Evolutionary conservation across 2,888 invertebrate species (phyloP).

Genomic region (Sphaerophoria taeniata): DNA sequence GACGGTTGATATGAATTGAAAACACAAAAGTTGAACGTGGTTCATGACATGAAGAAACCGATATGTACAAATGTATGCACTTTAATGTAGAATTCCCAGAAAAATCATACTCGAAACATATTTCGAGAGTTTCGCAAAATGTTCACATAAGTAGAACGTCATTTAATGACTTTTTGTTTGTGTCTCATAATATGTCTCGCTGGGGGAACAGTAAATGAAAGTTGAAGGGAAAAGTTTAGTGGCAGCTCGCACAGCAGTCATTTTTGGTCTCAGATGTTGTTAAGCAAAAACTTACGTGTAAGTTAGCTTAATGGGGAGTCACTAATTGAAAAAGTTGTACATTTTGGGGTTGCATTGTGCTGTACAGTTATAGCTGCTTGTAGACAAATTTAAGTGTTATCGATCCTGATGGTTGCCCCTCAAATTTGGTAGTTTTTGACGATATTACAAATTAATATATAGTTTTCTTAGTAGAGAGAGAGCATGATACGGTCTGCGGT

Average conservation of each 20-base stretch:
- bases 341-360: background rate
- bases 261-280: slow-evolving; percentile 15
- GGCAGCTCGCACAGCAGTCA: background rate
- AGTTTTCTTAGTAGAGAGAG: too few relatives aligned
- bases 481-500: too few relatives aligned
- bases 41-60: too few relatives aligned
- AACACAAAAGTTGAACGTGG: too few relatives aligned
- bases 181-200: background rate
- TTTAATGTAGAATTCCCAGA: background rate
- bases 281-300: background rate
- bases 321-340: slow-evolving; percentile 35
- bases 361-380: background rate
- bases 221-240: slow-evolving; percentile 13
- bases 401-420: too few relatives aligned
- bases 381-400: too few relatives aligned
- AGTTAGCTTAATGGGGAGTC: background rate
- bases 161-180: slow-evolving; percentile 6
- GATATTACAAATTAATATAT: too few relatives aligned
- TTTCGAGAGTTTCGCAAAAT: background rate
- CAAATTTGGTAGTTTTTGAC: too few relatives aligned
- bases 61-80: too few relatives aligned
- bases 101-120: background rate
- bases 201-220: background rate
- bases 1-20: background rate
- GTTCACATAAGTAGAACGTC: background rate